phyloP scores from a whole-genome alignment of 2,113 vertebrate genomes.

The Sylvilagus bachmani region DNA sequence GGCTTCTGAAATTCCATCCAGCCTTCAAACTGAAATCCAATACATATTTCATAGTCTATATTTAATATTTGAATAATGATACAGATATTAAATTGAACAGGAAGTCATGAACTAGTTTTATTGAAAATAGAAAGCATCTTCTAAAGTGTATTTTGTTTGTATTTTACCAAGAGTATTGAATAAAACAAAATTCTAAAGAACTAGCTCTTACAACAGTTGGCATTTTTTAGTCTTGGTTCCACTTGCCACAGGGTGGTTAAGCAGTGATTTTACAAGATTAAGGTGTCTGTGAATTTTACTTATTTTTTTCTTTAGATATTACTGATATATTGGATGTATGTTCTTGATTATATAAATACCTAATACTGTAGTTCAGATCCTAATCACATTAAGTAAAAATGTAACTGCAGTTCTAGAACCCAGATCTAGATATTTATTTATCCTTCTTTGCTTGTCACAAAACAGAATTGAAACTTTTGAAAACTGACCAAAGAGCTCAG shows the following conservation, averaged over 20 bases:
- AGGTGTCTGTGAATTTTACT: constrained; percentile 1
- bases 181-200: constrained; percentile 47
- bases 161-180: constrained; percentile 31
- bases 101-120: constrained; percentile 23
- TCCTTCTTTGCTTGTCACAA: constrained; percentile 16
- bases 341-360: constrained; percentile 40
- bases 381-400: constrained; percentile 10
- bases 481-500: constrained; percentile 17
- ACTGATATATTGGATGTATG: background rate
- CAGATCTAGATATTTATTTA: background rate
- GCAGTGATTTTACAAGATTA: constrained; percentile 33
- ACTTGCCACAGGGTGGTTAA: constrained; percentile 7
- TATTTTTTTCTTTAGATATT: constrained; percentile 11
- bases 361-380: background rate
- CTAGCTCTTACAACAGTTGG: background rate
- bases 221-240: constrained; percentile 16
- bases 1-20: background rate
- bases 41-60: background rate
- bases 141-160: background rate
- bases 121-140: constrained; percentile 34
- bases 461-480: constrained; percentile 55
- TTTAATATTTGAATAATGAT: constrained; percentile 38
- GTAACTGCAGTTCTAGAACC: background rate
- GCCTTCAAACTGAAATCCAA: background rate
- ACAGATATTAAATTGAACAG: constrained; percentile 31